Evolutionary conservation across 92 coral and sea anemone species (phyloP).

Genomic region (Pocillopora grandis): DNA sequence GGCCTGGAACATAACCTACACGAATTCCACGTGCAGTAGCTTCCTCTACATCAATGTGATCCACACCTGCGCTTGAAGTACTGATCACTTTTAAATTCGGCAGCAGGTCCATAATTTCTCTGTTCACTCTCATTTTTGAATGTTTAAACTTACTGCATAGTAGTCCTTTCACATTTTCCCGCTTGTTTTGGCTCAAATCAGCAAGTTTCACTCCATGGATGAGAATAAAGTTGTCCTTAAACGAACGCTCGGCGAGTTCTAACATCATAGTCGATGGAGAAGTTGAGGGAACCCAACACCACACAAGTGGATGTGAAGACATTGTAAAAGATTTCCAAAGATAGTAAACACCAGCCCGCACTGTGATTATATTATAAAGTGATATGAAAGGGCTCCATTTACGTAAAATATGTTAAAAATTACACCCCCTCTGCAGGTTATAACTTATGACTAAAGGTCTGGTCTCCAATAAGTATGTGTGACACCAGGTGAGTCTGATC

Average conservation of each 20-base stretch:
- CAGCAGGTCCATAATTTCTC: constrained; percentile 47
- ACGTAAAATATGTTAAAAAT: too few relatives aligned
- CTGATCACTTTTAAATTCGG: constrained; percentile 67
- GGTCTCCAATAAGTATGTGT: too few relatives aligned
- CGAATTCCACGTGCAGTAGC: constrained; percentile 66
- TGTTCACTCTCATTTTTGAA: constrained; percentile 9
- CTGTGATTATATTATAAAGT: too few relatives aligned
- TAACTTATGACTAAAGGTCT: too few relatives aligned
- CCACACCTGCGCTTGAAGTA: constrained; percentile 51
- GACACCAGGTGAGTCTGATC: too few relatives aligned
- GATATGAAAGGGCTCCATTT: too few relatives aligned
- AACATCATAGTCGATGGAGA: not conserved
- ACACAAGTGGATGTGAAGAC: constrained; percentile 19
- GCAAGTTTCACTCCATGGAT: not conserved
- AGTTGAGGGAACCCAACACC: not conserved
- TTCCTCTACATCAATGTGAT: constrained; percentile 68
- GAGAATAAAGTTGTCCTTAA: constrained; percentile 4
- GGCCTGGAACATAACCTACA: constrained; percentile 61
- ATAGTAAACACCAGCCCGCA: too few relatives aligned
- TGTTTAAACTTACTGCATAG: constrained; percentile 17
- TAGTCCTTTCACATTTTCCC: constrained; percentile 5
- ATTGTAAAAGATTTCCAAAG: not conserved
- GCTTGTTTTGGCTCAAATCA: constrained; percentile 11
- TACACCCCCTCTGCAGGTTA: too few relatives aligned
- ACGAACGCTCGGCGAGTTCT: not conserved